Evolutionary conservation across 2,888 invertebrate species (phyloP), one percentile per base, ranked within the genome.

Genomic region (Neuroscelio doddi): DNA sequence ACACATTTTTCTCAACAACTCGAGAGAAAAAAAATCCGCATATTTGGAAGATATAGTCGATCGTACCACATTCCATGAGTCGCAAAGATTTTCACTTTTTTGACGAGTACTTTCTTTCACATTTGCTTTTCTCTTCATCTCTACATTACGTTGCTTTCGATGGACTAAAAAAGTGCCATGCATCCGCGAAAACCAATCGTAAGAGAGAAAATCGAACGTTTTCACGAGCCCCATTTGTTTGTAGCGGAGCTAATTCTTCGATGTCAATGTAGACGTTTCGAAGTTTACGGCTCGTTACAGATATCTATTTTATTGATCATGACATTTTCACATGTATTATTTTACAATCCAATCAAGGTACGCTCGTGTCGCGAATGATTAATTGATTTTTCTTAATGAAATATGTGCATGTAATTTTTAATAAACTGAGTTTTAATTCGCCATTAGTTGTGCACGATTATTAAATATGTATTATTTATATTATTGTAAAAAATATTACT

Each of bases 51-150:
- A 42, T 32, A 26, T 34, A n/a, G 15, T 8, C 32, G 38, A 46
- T 47, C 32, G 42, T 34, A 32, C 57, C 30, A 42, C 64, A 59
- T 58, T 64, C 58, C 49, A 34, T 34, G 12, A 24, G 64, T 61
- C 41, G 41, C 15, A 7, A 24, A 29, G 62, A 66, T 63, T 69
- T 69, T 64, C 68, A 62, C 68, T 65, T 68, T 68, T 68, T 64
- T 62, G 39, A 51, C 44, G 32, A n/a, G 26, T 38, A 68, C 64
- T 68, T 65, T 68, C 68, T 62, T 62, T 53, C 50, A 17, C 53
- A 57, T 57, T 51, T 50, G 41, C 57, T 68, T 68, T 68, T 64
- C 61, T 51, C 64, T 26, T 5, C 34, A 45, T 42, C 30, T 21
- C 36, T 10, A 17, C 51, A 21, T 39, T 15, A 17, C 34, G 26